Evolutionary conservation across 2,888 invertebrate genomes (phyloP), one percentile per base, ranked within the genome.

Genomic region (Athripsodes cinereus): DNA sequence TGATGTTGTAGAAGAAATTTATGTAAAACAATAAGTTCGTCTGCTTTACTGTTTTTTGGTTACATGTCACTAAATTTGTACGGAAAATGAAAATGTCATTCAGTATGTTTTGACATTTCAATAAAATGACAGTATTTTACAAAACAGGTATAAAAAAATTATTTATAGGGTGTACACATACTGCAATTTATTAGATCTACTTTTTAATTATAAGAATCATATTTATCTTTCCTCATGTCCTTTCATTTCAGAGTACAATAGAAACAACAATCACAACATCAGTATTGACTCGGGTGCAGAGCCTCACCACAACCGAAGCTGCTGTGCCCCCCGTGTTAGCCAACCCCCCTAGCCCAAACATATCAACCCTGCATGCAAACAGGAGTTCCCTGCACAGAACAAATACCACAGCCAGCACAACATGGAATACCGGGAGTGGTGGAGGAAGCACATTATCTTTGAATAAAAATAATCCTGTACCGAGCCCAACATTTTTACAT

Each of bases 381-480:
- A 75, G 70, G 70, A 78, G 75, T 67, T 70, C 75, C 52, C 67
- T 76, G 60, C 79, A 77, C 61, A 60, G 34, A 48, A 61, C 55
- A 3, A 40, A 16, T 16, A 40, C 40, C 3, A 40, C 13, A 13
- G 34, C 48, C 22, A 10, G 20, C 26, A 22, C 47, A 11, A 20
- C 22, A 2, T 46, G 47, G 49, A 49, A 53, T 22, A 50, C 26
- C 11, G 26, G 11, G 16, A 6, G 66, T 66, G 1, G 68, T 76
- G 78, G 78, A 51, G 78, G 78, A 62, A 78, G 78, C 53, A 77
- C 78, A 76, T 73, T 74, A 1, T 78, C 73, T 73, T 0, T 68
- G 74, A 0, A 67, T 0, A 53, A 53, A 21, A 48, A 48, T 19
- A 51, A 51, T 11, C 53, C 58, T 5, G 44, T 58, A 18, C 59